A percentile compares a stretch with the other conserved stretches of the same genome.
Evolutionary conservation across 2,797 vertebrate species (phyloP).

Genomic region (Bovichtus diacanthus): DNA sequence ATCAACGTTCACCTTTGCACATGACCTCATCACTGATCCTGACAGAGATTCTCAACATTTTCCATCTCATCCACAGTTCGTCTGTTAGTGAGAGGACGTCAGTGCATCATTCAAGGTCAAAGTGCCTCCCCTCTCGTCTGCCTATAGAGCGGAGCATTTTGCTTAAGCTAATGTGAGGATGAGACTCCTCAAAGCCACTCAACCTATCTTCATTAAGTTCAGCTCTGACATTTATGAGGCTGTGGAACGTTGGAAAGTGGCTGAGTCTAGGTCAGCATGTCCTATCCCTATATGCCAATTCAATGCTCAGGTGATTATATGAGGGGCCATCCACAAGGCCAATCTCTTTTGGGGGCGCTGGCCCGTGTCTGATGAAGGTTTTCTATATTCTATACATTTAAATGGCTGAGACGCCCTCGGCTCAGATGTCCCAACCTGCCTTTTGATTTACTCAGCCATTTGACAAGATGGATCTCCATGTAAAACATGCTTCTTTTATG

Average conservation of each 20-base stretch:
- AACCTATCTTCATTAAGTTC: conserved; percentile 83
- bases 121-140: conserved; percentile 51
- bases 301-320: conserved; percentile 83
- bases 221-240: conserved; percentile 84
- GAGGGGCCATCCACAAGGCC: conserved; percentile 78
- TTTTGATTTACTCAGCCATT: conserved; percentile 80
- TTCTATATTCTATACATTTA: conserved; percentile 88
- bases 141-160: conserved; percentile 60
- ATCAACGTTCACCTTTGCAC: background rate
- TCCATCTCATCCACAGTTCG: conserved; percentile 38
- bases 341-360: conserved; percentile 81
- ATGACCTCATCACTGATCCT: conserved; percentile 21
- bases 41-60: conserved; percentile 26
- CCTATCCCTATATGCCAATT: conserved; percentile 75
- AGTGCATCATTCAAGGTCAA: conserved; percentile 72
- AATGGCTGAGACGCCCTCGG: conserved; percentile 80
- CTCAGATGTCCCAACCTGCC: conserved; percentile 55
- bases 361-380: conserved; percentile 87
- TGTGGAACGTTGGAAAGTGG: conserved; percentile 59
- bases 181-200: conserved; percentile 76
- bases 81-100: conserved; percentile 31
- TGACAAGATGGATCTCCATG: conserved; percentile 74
- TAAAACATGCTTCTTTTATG: conserved; percentile 77
- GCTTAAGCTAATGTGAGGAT: conserved; percentile 79
- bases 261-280: conserved; percentile 78